Evolutionary conservation across 2,113 vertebrate genomes (phyloP).

Genomic region (Chaenocephalus aceratus): DNA sequence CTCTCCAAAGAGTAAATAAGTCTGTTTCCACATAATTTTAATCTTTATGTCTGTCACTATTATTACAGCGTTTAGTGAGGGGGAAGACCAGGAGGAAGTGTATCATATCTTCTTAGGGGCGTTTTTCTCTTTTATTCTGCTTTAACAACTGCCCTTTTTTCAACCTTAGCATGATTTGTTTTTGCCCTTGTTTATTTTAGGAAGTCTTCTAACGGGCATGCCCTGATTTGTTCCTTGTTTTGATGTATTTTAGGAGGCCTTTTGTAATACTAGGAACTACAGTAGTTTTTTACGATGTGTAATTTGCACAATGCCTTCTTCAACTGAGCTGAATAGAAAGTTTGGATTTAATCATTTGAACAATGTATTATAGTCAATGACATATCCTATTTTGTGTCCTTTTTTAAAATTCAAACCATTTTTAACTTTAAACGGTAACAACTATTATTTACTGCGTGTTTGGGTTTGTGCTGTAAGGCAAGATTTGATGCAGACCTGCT

Average conservation of each 20-base stretch:
- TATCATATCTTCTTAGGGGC: background rate
- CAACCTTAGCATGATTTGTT: background rate
- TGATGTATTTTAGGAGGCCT: no score
- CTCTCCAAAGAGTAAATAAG: constrained; percentile 59
- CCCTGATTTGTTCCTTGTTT: no score
- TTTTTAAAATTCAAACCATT: background rate
- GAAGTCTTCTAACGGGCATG: background rate
- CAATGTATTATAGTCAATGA: no score
- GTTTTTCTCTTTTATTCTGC: background rate
- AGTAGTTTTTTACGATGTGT: no score
- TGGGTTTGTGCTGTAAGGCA: background rate
- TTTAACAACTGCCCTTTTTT: no score
- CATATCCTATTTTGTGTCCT: background rate
- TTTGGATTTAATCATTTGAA: no score
- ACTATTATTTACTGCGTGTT: background rate
- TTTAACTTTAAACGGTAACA: background rate
- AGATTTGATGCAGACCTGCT: constrained; percentile 27
- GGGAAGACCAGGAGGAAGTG: constrained; percentile 31
- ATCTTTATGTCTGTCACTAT: constrained; percentile 66
- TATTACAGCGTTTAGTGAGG: constrained; percentile 56
- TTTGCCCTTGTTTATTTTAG: background rate
- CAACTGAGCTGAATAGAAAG: no score
- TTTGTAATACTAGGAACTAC: no score
- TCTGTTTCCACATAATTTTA: constrained; percentile 57
- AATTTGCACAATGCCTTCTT: no score